These are phyloP conservation scores for Macroglossus sobrinus DNA, from an alignment of 2,113 vertebrate genomes.

Conservation along the genomic window DNA sequence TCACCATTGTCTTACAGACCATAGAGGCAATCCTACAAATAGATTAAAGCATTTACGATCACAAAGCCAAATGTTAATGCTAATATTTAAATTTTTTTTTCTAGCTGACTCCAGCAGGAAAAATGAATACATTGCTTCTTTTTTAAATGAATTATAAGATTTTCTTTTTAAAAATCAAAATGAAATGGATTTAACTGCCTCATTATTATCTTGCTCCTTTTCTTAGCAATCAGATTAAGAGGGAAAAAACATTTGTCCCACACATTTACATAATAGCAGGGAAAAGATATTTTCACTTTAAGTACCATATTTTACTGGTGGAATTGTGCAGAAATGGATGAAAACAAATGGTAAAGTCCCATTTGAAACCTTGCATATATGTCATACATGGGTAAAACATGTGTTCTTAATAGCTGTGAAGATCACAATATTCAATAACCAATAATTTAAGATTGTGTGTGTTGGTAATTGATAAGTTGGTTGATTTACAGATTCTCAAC, in stretches of 20 bases:
- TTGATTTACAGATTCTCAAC: not conserved
- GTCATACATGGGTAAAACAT: not conserved
- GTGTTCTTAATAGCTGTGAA: not conserved
- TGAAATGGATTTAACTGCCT: not conserved
- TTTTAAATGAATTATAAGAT: constrained; percentile 16
- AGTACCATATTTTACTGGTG: not conserved
- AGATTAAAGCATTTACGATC: not conserved
- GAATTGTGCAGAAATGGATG: not conserved
- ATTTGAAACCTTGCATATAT: not conserved
- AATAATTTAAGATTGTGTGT: not conserved
- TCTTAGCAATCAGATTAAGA: not conserved
- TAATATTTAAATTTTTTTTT: not conserved
- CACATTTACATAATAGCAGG: not conserved
- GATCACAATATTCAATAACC: not conserved
- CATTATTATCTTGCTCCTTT: not conserved
- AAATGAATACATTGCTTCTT: not conserved
- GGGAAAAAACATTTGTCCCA: not conserved
- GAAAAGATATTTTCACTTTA: not conserved
- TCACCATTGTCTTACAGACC: not conserved
- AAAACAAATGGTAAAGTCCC: not conserved
- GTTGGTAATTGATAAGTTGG: not conserved
- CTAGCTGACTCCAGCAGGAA: not conserved
- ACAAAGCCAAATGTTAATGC: not conserved
- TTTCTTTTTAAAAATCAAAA: not conserved
- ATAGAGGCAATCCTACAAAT: not conserved